A percentile compares a stretch with the other conserved stretches of the same genome.
phyloP scores from a whole-genome alignment of 2,113 vertebrate species.

The Plotosus lineatus region DNA sequence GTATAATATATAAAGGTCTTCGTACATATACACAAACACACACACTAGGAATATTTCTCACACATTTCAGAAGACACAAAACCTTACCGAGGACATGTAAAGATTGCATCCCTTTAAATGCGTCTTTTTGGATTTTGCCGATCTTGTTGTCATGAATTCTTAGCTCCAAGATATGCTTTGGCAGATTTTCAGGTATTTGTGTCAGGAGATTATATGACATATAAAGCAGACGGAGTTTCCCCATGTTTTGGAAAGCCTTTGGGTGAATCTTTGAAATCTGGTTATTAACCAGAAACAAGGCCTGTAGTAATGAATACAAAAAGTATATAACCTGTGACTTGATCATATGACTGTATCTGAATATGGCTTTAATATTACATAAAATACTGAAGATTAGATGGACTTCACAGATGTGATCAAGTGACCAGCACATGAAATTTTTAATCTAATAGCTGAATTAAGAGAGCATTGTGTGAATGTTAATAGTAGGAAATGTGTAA shows the following conservation, averaged over 20 bases:
- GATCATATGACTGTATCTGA: too few relatives aligned
- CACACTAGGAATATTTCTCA: background rate
- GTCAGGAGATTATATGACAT: conserved; percentile 91
- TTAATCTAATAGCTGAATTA: background rate
- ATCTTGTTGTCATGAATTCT: conserved; percentile 95
- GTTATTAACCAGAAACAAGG: conserved; percentile 94
- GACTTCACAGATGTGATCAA: too few relatives aligned
- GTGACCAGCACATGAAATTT: too few relatives aligned
- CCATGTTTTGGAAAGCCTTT: conserved; percentile 86
- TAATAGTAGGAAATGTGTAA: background rate
- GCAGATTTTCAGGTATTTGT: conserved; percentile 88
- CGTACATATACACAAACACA: background rate
- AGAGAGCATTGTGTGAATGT: background rate
- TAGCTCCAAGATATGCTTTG: conserved; percentile 85
- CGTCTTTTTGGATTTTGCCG: conserved; percentile 82
- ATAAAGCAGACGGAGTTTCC: conserved; percentile 84
- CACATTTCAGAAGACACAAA: background rate
- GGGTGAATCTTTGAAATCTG: conserved; percentile 91
- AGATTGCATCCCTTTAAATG: conserved; percentile 87
- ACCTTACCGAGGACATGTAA: conserved; percentile 90
- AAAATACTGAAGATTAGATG: background rate
- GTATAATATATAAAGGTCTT: background rate
- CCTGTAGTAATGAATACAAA: conserved; percentile 67
- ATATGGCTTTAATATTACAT: background rate
- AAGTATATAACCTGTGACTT: background rate